Evolutionary conservation across 2,797 vertebrate species (phyloP).

Genomic region (Clamator glandarius): DNA sequence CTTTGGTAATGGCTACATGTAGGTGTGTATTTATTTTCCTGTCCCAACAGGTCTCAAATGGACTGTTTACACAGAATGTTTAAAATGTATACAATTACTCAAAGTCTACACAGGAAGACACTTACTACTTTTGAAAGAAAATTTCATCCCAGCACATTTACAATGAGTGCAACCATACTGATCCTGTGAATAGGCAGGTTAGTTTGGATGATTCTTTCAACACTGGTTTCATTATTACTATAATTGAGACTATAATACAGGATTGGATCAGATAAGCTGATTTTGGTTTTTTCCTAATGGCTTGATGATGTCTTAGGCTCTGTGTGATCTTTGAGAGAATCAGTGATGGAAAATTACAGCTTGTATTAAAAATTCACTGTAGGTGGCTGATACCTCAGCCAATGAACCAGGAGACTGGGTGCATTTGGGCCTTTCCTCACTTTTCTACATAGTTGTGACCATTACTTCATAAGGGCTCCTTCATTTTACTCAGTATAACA

Average conservation of each 20-base stretch:
- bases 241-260: neutral
- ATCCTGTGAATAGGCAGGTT: neutral
- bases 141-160: neutral
- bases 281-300: neutral
- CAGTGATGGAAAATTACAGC: neutral
- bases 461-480: neutral
- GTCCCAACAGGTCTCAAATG: neutral
- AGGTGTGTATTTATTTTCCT: neutral
- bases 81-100: neutral
- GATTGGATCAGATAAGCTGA: neutral
- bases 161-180: neutral
- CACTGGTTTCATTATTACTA: neutral
- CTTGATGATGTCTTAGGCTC: neutral
- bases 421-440: neutral
- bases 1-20: neutral
- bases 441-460: neutral
- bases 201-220: neutral
- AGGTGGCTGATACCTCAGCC: neutral
- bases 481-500: conserved; percentile 13
- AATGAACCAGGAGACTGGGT: neutral
- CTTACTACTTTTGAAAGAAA: neutral
- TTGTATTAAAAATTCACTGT: neutral
- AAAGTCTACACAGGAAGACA: neutral
- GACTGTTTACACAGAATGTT: neutral
- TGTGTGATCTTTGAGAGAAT: neutral